Evolutionary conservation across 2,797 vertebrate genomes (phyloP).

Genomic region (Danio kyathit): DNA sequence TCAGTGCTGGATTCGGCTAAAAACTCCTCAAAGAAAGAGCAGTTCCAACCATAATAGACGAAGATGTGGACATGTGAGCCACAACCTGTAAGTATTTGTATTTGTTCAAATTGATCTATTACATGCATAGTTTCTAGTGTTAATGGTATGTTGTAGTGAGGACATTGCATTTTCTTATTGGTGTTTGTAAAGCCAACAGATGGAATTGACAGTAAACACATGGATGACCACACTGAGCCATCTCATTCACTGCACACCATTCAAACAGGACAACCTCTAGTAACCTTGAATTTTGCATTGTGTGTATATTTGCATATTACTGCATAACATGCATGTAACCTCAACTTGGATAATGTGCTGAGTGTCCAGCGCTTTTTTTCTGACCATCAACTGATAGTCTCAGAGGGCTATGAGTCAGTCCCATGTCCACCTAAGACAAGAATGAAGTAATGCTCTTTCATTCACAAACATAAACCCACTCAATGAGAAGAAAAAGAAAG

Average conservation of each 20-base stretch:
- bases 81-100: too few relatives aligned
- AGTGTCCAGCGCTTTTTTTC: neutral
- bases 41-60: too few relatives aligned
- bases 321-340: neutral
- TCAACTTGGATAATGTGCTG: neutral
- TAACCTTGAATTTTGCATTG: neutral
- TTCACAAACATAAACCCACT: constrained; percentile 62
- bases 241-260: neutral
- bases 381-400: constrained; percentile 7
- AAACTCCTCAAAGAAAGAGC: too few relatives aligned
- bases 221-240: neutral
- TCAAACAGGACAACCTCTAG: too few relatives aligned
- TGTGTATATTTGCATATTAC: neutral
- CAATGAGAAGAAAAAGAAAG: constrained; percentile 21
- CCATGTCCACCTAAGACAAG: constrained; percentile 61
- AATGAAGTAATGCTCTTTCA: constrained; percentile 75
- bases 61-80: too few relatives aligned
- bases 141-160: too few relatives aligned
- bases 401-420: constrained; percentile 63
- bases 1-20: too few relatives aligned
- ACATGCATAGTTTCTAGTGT: too few relatives aligned
- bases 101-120: too few relatives aligned
- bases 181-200: too few relatives aligned
- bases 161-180: too few relatives aligned
- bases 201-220: neutral